Evolutionary conservation across 2,888 invertebrate genomes (phyloP), one percentile per base, ranked within the genome.

Genomic region (Drosophila merina): DNA sequence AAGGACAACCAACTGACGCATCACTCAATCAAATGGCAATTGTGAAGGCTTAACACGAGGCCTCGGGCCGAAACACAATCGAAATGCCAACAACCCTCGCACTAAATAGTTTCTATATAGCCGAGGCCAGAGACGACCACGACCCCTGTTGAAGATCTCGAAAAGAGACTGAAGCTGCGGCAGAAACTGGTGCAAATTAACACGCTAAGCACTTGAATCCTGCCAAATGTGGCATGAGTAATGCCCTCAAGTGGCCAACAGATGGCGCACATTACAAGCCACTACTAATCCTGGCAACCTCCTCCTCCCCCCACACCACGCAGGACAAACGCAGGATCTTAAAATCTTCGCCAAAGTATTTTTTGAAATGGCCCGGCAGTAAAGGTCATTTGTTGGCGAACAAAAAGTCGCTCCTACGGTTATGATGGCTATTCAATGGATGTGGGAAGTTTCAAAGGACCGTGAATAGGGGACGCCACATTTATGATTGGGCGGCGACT

Each of bases 1-100:
- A 25, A 44, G 42, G 42, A 42, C 42, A 30, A 57, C 67, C 71
- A 64, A 77, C 75, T 74, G 70, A 71, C 80, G 84, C 88, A 89
- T 87, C 86, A 90, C 85, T 90, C 90, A 89, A 90, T 90, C 90
- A 90, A 90, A 90, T 74, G 82, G 81, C 90, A 89, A 89, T 90
- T 87, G 88, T 71, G 66, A 87, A 84, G 89, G 86, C 86, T 89
- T 88, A 88, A 59, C 70, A 64, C 62, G 69, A 42, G 49, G 55
- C 57, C 72, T 51, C 44, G 59, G 59, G 57, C 68, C 48, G 26
- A 20, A 40, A 31, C 40, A 57, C 54, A 36, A 51, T 57, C 54
- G 49, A n/a, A 56, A n/a, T 50, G 49, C 31, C 42, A 51, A 40
- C 57, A 59, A 62, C 66, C 70, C 70, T 62, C 74, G 44, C 52